Evolutionary conservation across 2,113 vertebrate genomes (phyloP), one percentile per base, ranked within the genome.

Genomic region (Lagenorhynchus albirostris): DNA sequence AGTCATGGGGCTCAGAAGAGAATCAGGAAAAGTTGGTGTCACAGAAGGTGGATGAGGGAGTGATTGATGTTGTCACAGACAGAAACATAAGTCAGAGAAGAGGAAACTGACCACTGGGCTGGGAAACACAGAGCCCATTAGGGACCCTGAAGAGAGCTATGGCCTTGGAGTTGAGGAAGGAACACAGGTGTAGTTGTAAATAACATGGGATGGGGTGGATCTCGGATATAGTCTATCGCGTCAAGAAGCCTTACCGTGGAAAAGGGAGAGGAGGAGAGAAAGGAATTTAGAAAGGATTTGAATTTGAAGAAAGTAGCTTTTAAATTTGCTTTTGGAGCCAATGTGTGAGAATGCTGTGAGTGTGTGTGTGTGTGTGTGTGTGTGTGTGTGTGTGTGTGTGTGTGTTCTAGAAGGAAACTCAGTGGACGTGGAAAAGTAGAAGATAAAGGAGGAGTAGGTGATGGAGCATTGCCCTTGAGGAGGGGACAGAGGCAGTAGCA

Each of bases 121-220:
- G 63, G 55, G 68, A 67, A 62, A 14, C 44, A 20, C 8, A 58
- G 36, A 44, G 60, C 36, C 8, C 9, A 4, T 38, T 31, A 20
- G 29, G 25, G 55, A 13, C 41, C 25, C 33, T 67, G 55, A 4
- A 11, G 7, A 25, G 44, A 21, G 20, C 21, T n/a, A 7, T 44
- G 44, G 67, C 23, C 5, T 2, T 44, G 31, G 17, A 2, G 11
- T 11, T 26, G 31, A n/a, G 5, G 25, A 25, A 68, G 20, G 29
- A 50, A 67, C 6, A 18, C 0, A 38, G 62, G 13, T 2, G 15
- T 79, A 8, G 9, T 18, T n/a, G 62, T 38, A 38, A 67, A 73
- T 60, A 41, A n/a, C 4, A 3, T 2, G 1, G 60, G 23, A n/a
- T 7, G 6, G 74, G n/a, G 8, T 25, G 10, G 33, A 6, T 12